Percentiles rank a stretch among this genome's conserved stretches.
Evolutionary conservation across 2,113 vertebrate species (phyloP).

Genomic region (Caranx ignobilis): DNA sequence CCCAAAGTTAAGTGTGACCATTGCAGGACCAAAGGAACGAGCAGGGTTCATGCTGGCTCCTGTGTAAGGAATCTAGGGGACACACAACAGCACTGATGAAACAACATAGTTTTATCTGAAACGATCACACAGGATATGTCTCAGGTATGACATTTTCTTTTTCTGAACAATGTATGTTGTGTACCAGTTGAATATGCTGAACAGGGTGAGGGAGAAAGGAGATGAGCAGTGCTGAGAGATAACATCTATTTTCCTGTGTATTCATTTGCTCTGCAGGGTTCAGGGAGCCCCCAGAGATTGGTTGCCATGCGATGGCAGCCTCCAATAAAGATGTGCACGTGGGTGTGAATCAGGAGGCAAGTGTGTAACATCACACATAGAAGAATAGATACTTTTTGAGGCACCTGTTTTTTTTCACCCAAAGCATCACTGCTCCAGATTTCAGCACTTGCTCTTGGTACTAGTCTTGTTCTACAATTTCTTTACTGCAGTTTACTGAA

Average conservation of each 20-base stretch:
- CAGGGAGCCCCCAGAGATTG: conserved; percentile 58
- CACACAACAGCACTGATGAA: conserved; percentile 21
- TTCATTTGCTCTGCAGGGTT: conserved; percentile 67
- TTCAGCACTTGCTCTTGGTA: neutral
- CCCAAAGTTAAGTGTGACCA: conserved; percentile 91
- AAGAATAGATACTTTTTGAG: conserved; percentile 34
- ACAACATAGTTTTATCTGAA: neutral
- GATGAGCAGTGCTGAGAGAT: conserved; percentile 27
- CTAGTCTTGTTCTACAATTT: conserved; percentile 1
- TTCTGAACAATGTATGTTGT: neutral
- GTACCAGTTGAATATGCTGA: conserved; percentile 7
- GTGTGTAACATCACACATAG: conserved; percentile 49
- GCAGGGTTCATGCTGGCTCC: conserved; percentile 98
- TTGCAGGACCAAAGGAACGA: conserved; percentile 92
- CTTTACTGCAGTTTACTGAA: conserved; percentile 7
- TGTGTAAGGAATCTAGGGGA: conserved; percentile 91
- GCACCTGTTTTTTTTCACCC: conserved; percentile 48
- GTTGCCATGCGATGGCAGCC: conserved; percentile 76
- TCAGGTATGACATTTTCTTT: neutral
- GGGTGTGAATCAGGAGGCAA: conserved; percentile 70
- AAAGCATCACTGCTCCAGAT: neutral
- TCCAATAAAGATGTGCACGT: conserved; percentile 69
- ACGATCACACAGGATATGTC: neutral
- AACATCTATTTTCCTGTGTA: conserved; percentile 67
- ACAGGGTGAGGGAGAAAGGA: conserved; percentile 26